These are phyloP conservation scores for Parasteatoda tepidariorum DNA, from an alignment of 1,140 invertebrate genomes.

Conservation along the genomic window DNA sequence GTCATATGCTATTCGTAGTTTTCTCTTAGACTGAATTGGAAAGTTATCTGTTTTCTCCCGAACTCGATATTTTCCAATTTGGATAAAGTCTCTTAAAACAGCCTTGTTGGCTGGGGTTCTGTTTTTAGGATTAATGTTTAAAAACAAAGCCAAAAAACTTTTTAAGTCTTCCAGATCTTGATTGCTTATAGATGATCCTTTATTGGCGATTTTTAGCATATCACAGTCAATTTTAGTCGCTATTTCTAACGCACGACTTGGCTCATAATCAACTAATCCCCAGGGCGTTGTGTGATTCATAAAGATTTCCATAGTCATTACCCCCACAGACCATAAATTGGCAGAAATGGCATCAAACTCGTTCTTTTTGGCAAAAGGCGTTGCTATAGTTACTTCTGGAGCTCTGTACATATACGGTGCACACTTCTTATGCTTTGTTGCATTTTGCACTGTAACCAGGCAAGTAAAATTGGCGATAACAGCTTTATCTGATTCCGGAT, in stretches of 20 bases:
- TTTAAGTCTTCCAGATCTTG: background rate
- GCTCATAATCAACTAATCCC: slow-evolving; percentile 5
- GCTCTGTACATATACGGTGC: background rate
- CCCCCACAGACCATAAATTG: slow-evolving; percentile 25
- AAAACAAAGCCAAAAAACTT: background rate
- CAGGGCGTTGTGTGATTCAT: slow-evolving; percentile 9
- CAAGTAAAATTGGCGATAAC: slow-evolving; percentile 19
- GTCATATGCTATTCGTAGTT: too few relatives aligned
- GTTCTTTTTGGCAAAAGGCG: too few relatives aligned
- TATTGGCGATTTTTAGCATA: slow-evolving; percentile 4
- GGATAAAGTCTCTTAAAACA: background rate
- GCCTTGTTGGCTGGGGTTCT: background rate
- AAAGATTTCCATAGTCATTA: slow-evolving; percentile 25
- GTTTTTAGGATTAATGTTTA: background rate
- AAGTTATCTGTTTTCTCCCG: too few relatives aligned
- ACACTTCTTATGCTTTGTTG: background rate
- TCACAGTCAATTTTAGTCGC: background rate
- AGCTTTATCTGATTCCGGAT: background rate
- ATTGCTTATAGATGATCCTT: background rate
- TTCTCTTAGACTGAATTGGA: too few relatives aligned
- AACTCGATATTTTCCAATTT: too few relatives aligned
- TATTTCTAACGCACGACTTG: background rate
- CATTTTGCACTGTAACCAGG: background rate
- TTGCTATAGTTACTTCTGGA: slow-evolving; percentile 17
- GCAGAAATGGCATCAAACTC: slow-evolving; percentile 4